These are phyloP conservation scores for Volucella zonaria DNA, from an alignment of 2,888 invertebrate species.

Conservation along the genomic window DNA sequence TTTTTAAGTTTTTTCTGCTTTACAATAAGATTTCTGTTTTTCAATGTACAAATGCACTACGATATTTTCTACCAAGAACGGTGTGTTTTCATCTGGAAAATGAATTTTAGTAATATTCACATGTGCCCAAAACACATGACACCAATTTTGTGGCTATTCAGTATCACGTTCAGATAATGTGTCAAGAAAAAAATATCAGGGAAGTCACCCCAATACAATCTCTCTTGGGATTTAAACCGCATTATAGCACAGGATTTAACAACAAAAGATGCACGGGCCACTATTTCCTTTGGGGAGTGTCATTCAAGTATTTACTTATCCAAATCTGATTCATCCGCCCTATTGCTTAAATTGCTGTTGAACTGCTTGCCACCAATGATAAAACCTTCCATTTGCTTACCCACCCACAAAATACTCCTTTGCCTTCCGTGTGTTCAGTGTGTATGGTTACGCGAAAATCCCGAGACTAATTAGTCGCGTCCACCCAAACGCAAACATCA, in stretches of 20 bases:
- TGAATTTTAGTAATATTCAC: no score
- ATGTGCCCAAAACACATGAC: no score
- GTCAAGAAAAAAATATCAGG: constrained; percentile 10
- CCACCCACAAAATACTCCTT: constrained; percentile 65
- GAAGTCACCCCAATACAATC: neutral
- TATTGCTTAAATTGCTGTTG: constrained; percentile 18
- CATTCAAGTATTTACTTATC: constrained; percentile 24
- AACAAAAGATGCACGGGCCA: constrained; percentile 18
- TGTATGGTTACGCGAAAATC: constrained; percentile 43
- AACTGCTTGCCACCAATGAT: neutral
- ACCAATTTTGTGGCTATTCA: no score
- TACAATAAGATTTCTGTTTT: no score
- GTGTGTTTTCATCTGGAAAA: no score
- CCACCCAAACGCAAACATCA: constrained; percentile 71
- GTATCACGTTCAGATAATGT: no score
- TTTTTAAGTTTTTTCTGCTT: no score
- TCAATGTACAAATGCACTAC: no score
- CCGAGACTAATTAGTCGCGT: constrained; percentile 70
- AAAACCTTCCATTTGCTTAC: constrained; percentile 50
- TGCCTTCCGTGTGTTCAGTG: constrained; percentile 60
- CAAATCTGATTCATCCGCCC: constrained; percentile 29
- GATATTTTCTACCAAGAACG: no score
- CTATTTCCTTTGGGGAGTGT: neutral
- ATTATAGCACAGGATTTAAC: constrained; percentile 51
- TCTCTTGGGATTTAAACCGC: constrained; percentile 44